Evolutionary conservation across 2,888 invertebrate species (phyloP).

Genomic region (Microctonus aethiopoides): DNA sequence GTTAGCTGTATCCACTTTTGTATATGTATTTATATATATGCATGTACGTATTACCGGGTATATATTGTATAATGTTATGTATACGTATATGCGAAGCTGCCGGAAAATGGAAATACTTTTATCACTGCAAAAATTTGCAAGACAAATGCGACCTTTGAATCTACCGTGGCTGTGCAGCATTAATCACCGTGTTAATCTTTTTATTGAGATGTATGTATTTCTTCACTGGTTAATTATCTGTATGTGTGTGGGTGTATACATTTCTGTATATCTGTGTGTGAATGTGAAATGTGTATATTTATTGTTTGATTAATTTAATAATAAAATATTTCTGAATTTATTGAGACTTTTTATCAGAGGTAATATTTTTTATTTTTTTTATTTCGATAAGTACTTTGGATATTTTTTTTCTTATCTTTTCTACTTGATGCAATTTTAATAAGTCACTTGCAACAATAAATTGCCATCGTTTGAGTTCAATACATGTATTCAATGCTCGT

Average conservation of each 20-base stretch:
- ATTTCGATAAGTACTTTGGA: background rate
- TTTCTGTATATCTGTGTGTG: no score
- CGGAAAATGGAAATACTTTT: slow-evolving; percentile 46
- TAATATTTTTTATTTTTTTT: background rate
- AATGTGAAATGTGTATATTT: background rate
- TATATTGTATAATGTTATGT: background rate
- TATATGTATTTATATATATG: background rate
- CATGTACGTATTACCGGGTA: background rate
- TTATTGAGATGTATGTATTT: slow-evolving; percentile 33
- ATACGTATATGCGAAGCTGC: background rate
- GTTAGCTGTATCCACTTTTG: slow-evolving; percentile 11
- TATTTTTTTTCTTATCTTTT: no score
- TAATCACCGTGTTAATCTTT: slow-evolving; percentile 43
- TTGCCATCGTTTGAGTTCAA: background rate
- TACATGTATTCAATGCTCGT: background rate
- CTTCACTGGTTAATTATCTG: background rate
- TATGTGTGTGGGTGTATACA: no score
- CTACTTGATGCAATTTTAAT: background rate
- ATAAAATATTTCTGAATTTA: no score
- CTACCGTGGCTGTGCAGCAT: slow-evolving; percentile 30
- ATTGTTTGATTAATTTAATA: no score
- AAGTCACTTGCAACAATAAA: background rate
- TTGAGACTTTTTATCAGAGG: background rate
- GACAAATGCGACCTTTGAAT: slow-evolving; percentile 41
- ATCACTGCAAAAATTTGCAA: slow-evolving; percentile 45